Evolutionary conservation across 2,113 vertebrate species (phyloP).

Genomic region (Bujurquina vittata): DNA sequence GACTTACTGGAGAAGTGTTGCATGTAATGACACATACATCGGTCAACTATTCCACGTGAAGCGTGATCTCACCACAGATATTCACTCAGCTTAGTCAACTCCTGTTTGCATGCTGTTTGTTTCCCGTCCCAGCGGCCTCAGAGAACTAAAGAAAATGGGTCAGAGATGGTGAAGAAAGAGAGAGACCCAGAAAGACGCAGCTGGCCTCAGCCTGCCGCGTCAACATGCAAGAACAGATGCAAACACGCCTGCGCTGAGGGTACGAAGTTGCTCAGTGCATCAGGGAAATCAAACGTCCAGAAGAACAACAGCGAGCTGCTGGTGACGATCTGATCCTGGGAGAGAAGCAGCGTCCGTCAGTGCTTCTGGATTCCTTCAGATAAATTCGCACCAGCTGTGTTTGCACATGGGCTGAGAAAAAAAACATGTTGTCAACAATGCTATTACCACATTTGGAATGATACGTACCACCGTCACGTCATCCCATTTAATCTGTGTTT

Average conservation of each 20-base stretch:
- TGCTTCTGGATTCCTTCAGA: conserved; percentile 6
- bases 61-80: neutral
- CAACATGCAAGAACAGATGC: neutral
- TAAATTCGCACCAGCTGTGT: neutral
- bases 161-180: conserved; percentile 39
- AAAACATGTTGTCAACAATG: conserved; percentile 19
- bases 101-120: conserved; percentile 17
- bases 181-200: conserved; percentile 36
- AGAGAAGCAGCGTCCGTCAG: neutral
- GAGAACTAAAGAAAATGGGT: conserved; percentile 55
- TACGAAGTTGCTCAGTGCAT: conserved; percentile 23
- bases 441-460: neutral
- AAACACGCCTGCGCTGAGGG: neutral
- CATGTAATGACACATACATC: neutral
- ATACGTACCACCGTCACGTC: neutral
- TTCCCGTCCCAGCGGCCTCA: neutral
- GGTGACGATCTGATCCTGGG: conserved; percentile 40
- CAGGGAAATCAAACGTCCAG: conserved; percentile 53
- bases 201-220: conserved; percentile 32
- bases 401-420: neutral
- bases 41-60: neutral
- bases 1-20: neutral
- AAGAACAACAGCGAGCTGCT: conserved; percentile 47
- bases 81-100: neutral
- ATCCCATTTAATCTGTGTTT: conserved; percentile 23